A percentile compares a stretch with the other conserved stretches of the same genome.
These are phyloP conservation scores for Gobionotothen gibberifrons DNA, from an alignment of 2,797 vertebrate genomes.

Conservation along the genomic window DNA sequence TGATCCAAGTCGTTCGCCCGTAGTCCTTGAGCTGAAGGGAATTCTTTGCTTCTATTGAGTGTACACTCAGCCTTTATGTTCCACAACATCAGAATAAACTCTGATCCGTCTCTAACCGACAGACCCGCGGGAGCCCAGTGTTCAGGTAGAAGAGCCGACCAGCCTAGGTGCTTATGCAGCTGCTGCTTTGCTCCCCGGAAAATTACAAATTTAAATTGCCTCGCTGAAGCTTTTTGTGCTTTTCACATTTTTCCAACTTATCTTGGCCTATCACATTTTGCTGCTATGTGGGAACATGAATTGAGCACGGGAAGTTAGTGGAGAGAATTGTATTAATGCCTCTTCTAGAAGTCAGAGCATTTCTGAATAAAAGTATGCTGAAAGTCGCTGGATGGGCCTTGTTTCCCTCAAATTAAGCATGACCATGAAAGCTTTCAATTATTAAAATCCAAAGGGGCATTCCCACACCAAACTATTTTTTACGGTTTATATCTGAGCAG, in stretches of 20 bases:
- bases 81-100: slow-evolving; percentile 51
- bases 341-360: slow-evolving; percentile 27
- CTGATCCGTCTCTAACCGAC: slow-evolving; percentile 37
- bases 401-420: slow-evolving; percentile 72
- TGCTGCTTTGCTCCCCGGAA: slow-evolving; percentile 41
- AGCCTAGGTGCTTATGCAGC: slow-evolving; percentile 8
- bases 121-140: slow-evolving; percentile 28
- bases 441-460: slow-evolving; percentile 75
- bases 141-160: slow-evolving; percentile 45
- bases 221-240: slow-evolving; percentile 38
- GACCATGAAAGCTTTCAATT: slow-evolving; percentile 77
- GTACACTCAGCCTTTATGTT: slow-evolving; percentile 51
- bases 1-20: slow-evolving; percentile 41
- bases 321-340: slow-evolving; percentile 43
- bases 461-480: slow-evolving; percentile 66
- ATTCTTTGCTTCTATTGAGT: slow-evolving; percentile 44
- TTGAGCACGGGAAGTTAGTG: slow-evolving; percentile 43
- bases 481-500: slow-evolving; percentile 63
- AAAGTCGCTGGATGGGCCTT: slow-evolving; percentile 46
- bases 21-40: slow-evolving; percentile 47
- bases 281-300: slow-evolving; percentile 52
- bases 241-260: slow-evolving; percentile 40
- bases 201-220: slow-evolving; percentile 68
- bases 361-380: slow-evolving; percentile 48
- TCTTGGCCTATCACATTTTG: slow-evolving; percentile 57